Evolutionary conservation across 2,113 vertebrate genomes (phyloP), one percentile per base, ranked within the genome.

Genomic region (Planiliza haematocheilus): DNA sequence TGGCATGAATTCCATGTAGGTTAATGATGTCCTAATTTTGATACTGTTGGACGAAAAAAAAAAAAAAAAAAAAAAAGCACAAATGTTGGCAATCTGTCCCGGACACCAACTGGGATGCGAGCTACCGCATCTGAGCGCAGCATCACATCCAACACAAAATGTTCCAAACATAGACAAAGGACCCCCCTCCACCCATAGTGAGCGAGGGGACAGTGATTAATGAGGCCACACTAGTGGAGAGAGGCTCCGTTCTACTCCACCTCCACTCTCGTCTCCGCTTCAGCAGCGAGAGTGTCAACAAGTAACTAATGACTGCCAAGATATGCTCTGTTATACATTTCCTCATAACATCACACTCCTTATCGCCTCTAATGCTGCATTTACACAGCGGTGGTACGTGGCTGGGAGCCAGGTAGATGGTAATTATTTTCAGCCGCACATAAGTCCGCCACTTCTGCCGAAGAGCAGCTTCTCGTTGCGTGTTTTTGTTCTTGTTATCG

Each of bases 161-260:
- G 78, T 79, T 85, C 68, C 78, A 63, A 76, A 86, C 83, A 69
- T 7, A 77, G 75, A 86, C 77, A 89, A 86, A 84, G 70, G 69
- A 55, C 70, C 74, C 74, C n/a, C 50, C 74, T 63, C 72, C 82
- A 74, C 69, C 85, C 77, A 21, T 42, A 68, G 67, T 60, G 48
- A 81, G 71, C 16, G 18, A 69, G 79, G 61, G 87, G 90, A 92
- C 89, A 90, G 81, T 89, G 79, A 92, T 93, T 90, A 91, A 93
- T 91, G 89, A 90, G 89, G 86, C 79, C 84, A 76, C 86, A 85
- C 83, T 81, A 61, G 81, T 74, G 60, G 77, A 84, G 87, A 85
- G 86, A 60, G 73, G 57, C 80, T 87, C 88, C 58, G 72, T 87
- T 83, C 71, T 86, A 65, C 70, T 75, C 83, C 82, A 82, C 74